Evolutionary conservation across 64 coral and sea anemone species (phyloP).

Genomic region (Pocillopora damicornis): DNA sequence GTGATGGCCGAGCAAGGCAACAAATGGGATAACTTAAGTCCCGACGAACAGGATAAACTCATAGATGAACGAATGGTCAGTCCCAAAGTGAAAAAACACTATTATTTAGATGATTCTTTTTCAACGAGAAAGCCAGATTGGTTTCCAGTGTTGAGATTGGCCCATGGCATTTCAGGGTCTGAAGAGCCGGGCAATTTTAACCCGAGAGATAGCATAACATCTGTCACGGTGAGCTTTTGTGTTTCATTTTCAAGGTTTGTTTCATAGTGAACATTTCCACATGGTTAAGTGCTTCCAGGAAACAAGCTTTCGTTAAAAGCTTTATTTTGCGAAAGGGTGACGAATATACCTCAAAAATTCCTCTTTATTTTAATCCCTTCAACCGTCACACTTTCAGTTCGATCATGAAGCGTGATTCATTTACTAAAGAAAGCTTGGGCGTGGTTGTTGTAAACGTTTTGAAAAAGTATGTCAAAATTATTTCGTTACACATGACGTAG

Average conservation of each 20-base stretch:
- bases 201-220: conserved; percentile 80
- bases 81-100: conserved; percentile 73
- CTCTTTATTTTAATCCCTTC: neutral
- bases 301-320: neutral
- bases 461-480: neutral
- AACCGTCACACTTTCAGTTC: neutral
- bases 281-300: neutral
- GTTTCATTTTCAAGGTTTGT: neutral
- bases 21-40: conserved; percentile 71
- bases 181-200: conserved; percentile 24
- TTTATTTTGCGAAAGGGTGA: neutral
- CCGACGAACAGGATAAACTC: conserved; percentile 91
- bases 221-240: conserved; percentile 70
- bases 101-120: conserved; percentile 50
- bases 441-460: neutral
- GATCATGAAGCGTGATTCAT: conserved; percentile 5
- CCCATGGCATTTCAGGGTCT: conserved; percentile 70
- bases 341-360: neutral
- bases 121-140: conserved; percentile 67
- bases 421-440: neutral
- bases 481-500: no score
- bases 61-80: conserved; percentile 84
- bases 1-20: conserved; percentile 78
- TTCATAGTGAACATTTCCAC: neutral
- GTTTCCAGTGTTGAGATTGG: conserved; percentile 93